A percentile compares a stretch with the other conserved stretches of the same genome.
phyloP scores from a whole-genome alignment of 2,888 invertebrate genomes.

The Dolichomitus sp. region DNA sequence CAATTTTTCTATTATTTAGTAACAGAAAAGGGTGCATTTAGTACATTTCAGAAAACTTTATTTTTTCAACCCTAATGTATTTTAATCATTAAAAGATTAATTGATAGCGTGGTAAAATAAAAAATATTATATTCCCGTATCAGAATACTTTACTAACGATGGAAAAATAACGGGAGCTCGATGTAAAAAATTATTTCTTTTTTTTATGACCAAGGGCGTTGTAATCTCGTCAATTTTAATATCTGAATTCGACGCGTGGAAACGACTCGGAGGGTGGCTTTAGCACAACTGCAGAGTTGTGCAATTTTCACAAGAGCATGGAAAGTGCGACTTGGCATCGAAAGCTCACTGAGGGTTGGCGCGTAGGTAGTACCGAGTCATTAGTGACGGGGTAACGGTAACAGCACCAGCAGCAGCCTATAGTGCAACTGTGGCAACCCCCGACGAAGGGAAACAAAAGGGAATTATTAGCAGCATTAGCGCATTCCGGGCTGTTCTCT shows the following conservation, averaged over 20 bases:
- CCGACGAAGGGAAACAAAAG: constrained; percentile 74
- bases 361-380: constrained; percentile 1
- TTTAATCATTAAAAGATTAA: no score
- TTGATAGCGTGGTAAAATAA: no score
- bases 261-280: neutral
- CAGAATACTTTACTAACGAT: neutral
- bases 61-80: no score
- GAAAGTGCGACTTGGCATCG: constrained; percentile 61
- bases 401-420: neutral
- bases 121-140: neutral
- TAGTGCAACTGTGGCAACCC: constrained; percentile 38
- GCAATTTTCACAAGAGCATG: constrained; percentile 44
- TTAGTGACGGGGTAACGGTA: constrained; percentile 16
- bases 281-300: constrained; percentile 31
- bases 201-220: neutral
- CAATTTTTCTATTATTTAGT: no score
- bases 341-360: constrained; percentile 28
- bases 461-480: constrained; percentile 80
- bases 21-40: no score
- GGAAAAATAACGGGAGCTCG: neutral
- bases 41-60: no score
- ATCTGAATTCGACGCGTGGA: neutral
- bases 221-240: neutral
- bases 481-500: constrained; percentile 75
- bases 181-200: neutral